These are phyloP conservation scores for Streblospio benedicti DNA, from an alignment of 1,140 invertebrate species.

Conservation along the genomic window DNA sequence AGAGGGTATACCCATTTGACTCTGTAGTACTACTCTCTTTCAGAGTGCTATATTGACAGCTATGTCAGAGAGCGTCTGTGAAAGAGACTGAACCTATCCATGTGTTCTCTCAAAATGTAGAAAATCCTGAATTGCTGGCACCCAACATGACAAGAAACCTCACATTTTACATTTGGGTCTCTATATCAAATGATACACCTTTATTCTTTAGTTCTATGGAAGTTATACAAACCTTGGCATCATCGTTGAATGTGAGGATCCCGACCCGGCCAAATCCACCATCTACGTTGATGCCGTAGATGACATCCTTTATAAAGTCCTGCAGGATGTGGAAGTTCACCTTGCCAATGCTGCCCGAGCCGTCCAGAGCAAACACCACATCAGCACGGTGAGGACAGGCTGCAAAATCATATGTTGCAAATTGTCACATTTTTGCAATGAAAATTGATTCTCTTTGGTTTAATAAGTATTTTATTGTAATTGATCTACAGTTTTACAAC, in stretches of 20 bases:
- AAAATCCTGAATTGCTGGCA: no score
- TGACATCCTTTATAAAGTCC: conserved; percentile 11
- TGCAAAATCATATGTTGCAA: no score
- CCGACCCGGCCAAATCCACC: conserved; percentile 13
- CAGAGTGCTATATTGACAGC: conserved; percentile 4
- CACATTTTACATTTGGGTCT: no score
- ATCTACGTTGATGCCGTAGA: conserved; percentile 11
- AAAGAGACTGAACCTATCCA: background rate
- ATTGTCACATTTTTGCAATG: no score
- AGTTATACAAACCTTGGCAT: conserved; percentile 21
- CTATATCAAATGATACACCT: background rate
- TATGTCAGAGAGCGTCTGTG: background rate
- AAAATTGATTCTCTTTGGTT: no score
- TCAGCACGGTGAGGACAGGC: conserved; percentile 4
- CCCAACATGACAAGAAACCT: no score
- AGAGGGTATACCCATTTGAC: background rate
- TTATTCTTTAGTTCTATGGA: no score
- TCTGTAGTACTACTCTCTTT: background rate
- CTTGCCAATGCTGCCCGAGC: conserved; percentile 10
- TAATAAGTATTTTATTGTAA: no score
- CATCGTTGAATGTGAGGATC: conserved; percentile 27
- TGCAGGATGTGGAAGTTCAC: conserved; percentile 10
- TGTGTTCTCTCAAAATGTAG: no score
- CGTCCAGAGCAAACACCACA: conserved; percentile 13
- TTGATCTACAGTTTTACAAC: no score